Conservation (phyloP, 2,888 invertebrate genomes). For the Peribatodes rhomboidaria region DNA sequence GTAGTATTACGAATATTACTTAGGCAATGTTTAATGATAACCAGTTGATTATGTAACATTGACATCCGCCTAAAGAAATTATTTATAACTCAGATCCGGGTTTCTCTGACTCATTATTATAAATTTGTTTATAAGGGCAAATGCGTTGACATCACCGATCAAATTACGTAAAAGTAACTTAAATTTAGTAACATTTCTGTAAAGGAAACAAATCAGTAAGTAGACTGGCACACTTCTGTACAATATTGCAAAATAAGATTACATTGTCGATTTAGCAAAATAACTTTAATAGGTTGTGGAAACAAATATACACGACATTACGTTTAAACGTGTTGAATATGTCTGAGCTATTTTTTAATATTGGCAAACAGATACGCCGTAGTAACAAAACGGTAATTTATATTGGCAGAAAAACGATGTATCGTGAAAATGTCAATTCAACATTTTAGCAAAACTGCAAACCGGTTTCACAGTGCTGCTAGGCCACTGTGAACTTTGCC, state of each 20-base stretch:
- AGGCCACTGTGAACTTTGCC: conserved; percentile 26
- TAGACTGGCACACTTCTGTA: background rate
- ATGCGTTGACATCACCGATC: conserved; percentile 29
- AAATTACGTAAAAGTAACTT: conserved; percentile 26
- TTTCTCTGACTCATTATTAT: conserved; percentile 61
- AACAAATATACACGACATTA: background rate
- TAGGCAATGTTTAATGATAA: conserved; percentile 48
- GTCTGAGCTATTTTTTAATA: background rate
- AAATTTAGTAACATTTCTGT: background rate
- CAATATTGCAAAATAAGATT: background rate
- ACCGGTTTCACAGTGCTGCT: background rate
- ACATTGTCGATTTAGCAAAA: no score
- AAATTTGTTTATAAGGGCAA: conserved; percentile 38
- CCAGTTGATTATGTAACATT: conserved; percentile 65
- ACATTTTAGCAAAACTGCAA: background rate
- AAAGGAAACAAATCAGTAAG: conserved; percentile 6
- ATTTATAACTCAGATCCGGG: conserved; percentile 67
- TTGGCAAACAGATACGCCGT: background rate
- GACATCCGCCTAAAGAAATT: conserved; percentile 65
- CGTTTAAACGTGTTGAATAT: background rate
- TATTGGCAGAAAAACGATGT: no score
- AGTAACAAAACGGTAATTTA: no score
- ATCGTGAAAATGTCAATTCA: no score
- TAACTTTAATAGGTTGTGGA: no score
- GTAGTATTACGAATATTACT: conserved; percentile 51